Evolutionary conservation across 2,888 invertebrate species (phyloP).

Genomic region (Drosophila aldrichi): DNA sequence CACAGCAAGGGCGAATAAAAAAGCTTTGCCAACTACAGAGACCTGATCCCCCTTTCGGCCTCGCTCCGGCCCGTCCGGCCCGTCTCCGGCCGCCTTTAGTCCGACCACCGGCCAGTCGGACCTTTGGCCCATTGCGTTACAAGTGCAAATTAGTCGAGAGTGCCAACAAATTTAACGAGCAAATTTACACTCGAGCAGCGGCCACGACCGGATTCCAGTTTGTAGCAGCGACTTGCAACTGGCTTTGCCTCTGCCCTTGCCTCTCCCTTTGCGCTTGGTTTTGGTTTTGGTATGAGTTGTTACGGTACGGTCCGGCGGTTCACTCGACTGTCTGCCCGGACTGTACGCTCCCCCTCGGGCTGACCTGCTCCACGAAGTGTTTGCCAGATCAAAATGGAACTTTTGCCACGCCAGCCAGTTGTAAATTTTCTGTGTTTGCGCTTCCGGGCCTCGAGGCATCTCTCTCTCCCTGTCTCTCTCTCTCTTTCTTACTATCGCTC

Average conservation of each 20-base stretch:
- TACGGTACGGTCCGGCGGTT: conserved; percentile 9
- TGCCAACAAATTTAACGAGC: conserved; percentile 82
- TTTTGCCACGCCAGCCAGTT: conserved; percentile 53
- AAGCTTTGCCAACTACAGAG: conserved; percentile 34
- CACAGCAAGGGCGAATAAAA: conserved; percentile 18
- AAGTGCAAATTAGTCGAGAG: conserved; percentile 81
- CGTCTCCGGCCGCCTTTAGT: not conserved
- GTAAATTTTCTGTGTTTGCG: conserved; percentile 59
- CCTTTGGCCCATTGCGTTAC: conserved; percentile 63
- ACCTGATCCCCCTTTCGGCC: not conserved
- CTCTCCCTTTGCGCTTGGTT: not conserved
- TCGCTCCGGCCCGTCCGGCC: not conserved
- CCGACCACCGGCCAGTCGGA: conserved; percentile 6
- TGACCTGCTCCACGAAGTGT: conserved; percentile 25
- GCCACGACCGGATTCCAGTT: conserved; percentile 54
- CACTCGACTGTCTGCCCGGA: conserved; percentile 7
- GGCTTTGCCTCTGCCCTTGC: conserved; percentile 1
- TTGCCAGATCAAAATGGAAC: conserved; percentile 57
- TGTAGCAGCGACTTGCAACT: conserved; percentile 36
- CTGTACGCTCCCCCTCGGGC: not conserved
- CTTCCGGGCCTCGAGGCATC: conserved; percentile 48
- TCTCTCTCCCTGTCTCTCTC: conserved; percentile 3
- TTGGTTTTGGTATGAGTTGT: not conserved
- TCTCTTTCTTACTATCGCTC: too few relatives aligned
- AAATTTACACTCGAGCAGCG: conserved; percentile 77